A percentile compares a stretch with the other conserved stretches of the same genome.
phyloP scores from a whole-genome alignment of 2,113 vertebrate genomes.

The Nannobrachium achirus region DNA sequence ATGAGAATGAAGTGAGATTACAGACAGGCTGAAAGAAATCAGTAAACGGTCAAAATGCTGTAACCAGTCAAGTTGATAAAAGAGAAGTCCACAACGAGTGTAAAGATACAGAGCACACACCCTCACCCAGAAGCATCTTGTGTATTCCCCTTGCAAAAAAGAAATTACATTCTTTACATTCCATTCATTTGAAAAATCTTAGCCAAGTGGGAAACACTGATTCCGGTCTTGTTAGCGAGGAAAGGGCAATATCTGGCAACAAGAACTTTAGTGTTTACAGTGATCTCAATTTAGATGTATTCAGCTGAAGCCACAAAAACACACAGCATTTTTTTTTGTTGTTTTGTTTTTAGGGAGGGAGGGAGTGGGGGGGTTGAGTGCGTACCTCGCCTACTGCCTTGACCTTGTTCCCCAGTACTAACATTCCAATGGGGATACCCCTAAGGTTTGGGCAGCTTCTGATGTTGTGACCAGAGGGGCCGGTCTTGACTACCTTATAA shows the following conservation, averaged over 20 bases:
- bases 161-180: slow-evolving; percentile 48
- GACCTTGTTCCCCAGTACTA: slow-evolving; percentile 99
- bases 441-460: slow-evolving; percentile 99
- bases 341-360: too few species aligned
- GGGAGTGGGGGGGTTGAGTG: slow-evolving; percentile 74
- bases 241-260: slow-evolving; percentile 78
- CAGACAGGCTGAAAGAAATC: slow-evolving; percentile 56
- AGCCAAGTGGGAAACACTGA: slow-evolving; percentile 36
- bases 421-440: slow-evolving; percentile 99
- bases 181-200: slow-evolving; percentile 33
- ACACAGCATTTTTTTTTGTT: slow-evolving; percentile 57
- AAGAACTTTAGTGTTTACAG: slow-evolving; percentile 42
- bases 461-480: slow-evolving; percentile 99
- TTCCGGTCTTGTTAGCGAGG: slow-evolving; percentile 70
- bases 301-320: slow-evolving; percentile 87
- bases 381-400: slow-evolving; percentile 99
- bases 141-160: slow-evolving; percentile 53
- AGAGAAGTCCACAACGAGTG: slow-evolving; percentile 39
- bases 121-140: slow-evolving; percentile 56
- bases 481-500: slow-evolving; percentile 99
- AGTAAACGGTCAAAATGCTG: slow-evolving; percentile 47
- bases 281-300: slow-evolving; percentile 79
- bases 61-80: slow-evolving; percentile 60
- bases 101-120: slow-evolving; percentile 63
- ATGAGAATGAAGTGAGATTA: slow-evolving; percentile 55